A percentile compares a stretch with the other conserved stretches of the same genome.
Conservation (phyloP, 1,140 invertebrate genomes). For the Leptinotarsa undecemlineata region DNA sequence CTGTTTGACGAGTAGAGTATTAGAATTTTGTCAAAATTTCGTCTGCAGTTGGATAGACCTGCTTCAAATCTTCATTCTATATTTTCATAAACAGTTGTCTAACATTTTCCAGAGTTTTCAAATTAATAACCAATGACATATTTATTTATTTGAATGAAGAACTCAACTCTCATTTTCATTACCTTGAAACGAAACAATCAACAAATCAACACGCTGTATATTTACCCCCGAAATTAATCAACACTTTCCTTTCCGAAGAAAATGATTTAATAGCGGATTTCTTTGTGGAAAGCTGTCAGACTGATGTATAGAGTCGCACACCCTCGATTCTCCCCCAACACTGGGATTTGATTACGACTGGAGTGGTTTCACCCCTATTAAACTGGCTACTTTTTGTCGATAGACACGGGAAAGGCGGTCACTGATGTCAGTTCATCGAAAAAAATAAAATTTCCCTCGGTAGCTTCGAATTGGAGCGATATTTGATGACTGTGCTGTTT, state of each 20-base stretch:
- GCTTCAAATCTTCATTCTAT: too few species aligned
- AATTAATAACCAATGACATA: too few species aligned
- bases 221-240: constrained; percentile 15
- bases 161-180: too few species aligned
- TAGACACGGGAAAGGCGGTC: constrained; percentile 53
- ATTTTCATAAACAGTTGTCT: too few species aligned
- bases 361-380: constrained; percentile 58
- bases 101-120: too few species aligned
- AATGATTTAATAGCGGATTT: constrained; percentile 31
- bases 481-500: too few species aligned
- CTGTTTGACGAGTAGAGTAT: too few species aligned
- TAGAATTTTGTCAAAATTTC: too few species aligned
- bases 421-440: constrained; percentile 45
- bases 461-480: not conserved
- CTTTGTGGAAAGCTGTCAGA: constrained; percentile 44
- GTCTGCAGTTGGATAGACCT: too few species aligned
- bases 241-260: constrained; percentile 22
- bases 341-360: constrained; percentile 56
- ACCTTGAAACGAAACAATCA: too few species aligned
- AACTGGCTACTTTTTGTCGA: constrained; percentile 52
- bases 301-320: constrained; percentile 38
- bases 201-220: too few species aligned
- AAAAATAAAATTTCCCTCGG: constrained; percentile 40
- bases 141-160: too few species aligned
- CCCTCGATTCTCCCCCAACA: constrained; percentile 27